Evolutionary conservation across 2,113 vertebrate species (phyloP), one percentile per base, ranked within the genome.

Genomic region (Otolemur garnettii): DNA sequence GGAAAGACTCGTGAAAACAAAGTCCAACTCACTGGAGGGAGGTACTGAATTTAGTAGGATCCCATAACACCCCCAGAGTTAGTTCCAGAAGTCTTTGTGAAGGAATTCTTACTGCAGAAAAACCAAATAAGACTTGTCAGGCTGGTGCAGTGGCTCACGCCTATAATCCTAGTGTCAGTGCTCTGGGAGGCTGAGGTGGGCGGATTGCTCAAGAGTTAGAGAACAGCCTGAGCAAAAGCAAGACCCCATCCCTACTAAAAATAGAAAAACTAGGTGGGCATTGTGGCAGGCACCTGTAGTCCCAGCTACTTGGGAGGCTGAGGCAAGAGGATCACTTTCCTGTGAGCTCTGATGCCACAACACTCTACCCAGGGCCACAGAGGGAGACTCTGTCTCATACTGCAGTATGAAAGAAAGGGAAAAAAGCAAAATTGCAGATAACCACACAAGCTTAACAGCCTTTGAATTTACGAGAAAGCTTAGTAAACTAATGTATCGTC

Each of bases 401-500:
- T 57, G 7, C 35, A 7, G 17, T 66, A 50, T 59, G 86, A 38
- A 82, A 62, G 60, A 24, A 18, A 33, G 9, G 28, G 12, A 77
- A 35, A 57, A 45, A 66, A 77, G 7, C 21, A 78, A 83, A 66
- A 84, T 81, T 50, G 18, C 22, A 75, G 42, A 62, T 30, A 77
- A 81, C 35, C 45, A 13, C 62, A 80, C 42, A 71, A 87, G 24
- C 19, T 55, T 66, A 62, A 55, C 21, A 72, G 55, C 21, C 53
- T 93, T 84, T 83, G 60, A 68, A 22, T 53, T 91, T 53, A 79
- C 85, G 50, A 64, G n/a, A 42, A 78, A 72, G 66, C 53, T 89
- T 77, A 28, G 79, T 50, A 88, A 89, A 85, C 7, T 8, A 38
- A 8, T 45, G 33, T 21, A 86, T 22, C 59, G 18, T 78, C 55